A percentile compares a stretch with the other conserved stretches of the same genome.
Conservation (phyloP, 2,888 invertebrate species). For the Dryomyza anilis region DNA sequence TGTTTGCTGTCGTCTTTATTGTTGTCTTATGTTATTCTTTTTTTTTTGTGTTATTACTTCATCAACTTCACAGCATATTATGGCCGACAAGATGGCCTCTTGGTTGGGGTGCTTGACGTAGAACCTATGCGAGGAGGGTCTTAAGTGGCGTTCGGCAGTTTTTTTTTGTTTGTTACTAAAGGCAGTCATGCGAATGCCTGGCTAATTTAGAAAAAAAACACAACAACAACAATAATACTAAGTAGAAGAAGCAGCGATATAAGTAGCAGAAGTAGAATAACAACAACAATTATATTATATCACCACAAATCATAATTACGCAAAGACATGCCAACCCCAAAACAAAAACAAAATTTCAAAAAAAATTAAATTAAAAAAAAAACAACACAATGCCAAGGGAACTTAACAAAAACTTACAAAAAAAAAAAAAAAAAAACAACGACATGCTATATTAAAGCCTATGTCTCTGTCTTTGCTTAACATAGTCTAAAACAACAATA, state of each 20-base stretch:
- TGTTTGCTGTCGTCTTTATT: no score
- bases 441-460: conserved; percentile 17
- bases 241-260: background rate
- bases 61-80: background rate
- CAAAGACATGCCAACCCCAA: conserved; percentile 35
- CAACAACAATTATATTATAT: conserved; percentile 36
- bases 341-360: conserved; percentile 23
- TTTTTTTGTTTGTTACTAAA: no score
- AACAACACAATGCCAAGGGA: conserved; percentile 17
- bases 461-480: background rate
- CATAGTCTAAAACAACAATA: conserved; percentile 8
- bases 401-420: conserved; percentile 22
- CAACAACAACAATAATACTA: conserved; percentile 10
- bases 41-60: conserved; percentile 9
- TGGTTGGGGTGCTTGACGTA: no score
- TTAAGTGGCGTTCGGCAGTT: background rate
- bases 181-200: conserved; percentile 12
- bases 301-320: conserved; percentile 45
- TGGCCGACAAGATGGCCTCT: conserved; percentile 18
- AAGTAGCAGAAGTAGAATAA: conserved; percentile 22
- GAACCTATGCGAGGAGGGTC: no score
- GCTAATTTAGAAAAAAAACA: conserved; percentile 22
- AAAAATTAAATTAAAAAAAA: conserved; percentile 8
- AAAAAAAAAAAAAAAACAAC: conserved; percentile 25
- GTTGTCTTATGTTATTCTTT: no score